Evolutionary conservation across 2,797 vertebrate genomes (phyloP).

Genomic region (Microctenopoma stevenorrisi): DNA sequence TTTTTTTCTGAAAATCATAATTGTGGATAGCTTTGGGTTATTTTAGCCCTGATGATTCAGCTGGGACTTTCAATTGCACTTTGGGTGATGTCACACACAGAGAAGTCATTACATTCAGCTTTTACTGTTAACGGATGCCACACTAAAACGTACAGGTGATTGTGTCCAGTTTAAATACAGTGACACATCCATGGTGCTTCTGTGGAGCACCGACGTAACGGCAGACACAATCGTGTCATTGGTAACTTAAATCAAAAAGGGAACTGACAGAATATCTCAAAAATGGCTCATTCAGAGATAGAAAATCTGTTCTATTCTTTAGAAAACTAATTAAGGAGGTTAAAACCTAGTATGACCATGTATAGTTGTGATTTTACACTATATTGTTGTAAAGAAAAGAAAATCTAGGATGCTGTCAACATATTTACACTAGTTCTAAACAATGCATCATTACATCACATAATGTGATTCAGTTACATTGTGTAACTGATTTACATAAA

Average conservation of each 20-base stretch:
- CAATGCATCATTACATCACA: background rate
- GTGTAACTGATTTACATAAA: constrained; percentile 80
- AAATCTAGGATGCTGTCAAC: background rate
- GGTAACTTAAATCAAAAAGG: no score
- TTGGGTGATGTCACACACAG: no score
- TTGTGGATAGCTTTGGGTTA: background rate
- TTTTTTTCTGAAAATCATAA: constrained; percentile 2
- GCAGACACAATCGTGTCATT: background rate
- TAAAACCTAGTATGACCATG: background rate
- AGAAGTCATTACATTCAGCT: background rate
- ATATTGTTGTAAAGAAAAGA: no score
- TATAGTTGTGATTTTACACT: background rate
- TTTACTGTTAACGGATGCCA: background rate
- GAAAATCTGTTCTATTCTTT: background rate
- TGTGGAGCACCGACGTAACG: background rate
- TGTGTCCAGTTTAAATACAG: background rate
- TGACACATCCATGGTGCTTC: no score
- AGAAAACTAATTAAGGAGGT: background rate
- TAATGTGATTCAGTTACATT: background rate
- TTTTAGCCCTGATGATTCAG: no score
- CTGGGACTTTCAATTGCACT: no score
- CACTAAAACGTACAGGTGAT: background rate
- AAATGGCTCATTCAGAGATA: background rate
- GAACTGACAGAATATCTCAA: background rate
- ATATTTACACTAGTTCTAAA: background rate